Percentiles rank a stretch among this genome's conserved stretches.
Conservation (phyloP, 2,797 vertebrate genomes). For the Cottoperca gobio region DNA sequence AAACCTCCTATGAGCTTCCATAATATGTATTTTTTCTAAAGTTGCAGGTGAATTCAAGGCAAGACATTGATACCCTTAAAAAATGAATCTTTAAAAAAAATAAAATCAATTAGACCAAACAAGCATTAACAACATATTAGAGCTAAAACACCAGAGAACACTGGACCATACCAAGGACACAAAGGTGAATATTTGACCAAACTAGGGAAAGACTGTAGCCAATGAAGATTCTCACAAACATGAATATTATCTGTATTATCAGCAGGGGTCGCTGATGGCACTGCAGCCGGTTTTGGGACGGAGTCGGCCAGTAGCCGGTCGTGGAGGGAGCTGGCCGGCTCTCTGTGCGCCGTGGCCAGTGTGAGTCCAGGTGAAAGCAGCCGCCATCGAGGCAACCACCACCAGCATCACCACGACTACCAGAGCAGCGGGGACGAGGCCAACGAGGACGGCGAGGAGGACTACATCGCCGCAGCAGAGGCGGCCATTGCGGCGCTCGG, state of each 20-base stretch:
- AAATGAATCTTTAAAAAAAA: no score
- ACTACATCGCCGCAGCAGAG: constrained; percentile 77
- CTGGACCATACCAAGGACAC: not conserved
- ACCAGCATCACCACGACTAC: constrained; percentile 79
- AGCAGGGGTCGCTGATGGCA: constrained; percentile 44
- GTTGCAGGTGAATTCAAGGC: no score
- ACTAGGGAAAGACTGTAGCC: not conserved
- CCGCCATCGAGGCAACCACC: constrained; percentile 77
- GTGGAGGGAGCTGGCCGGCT: constrained; percentile 90
- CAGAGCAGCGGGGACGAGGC: constrained; percentile 81
- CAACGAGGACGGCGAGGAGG: constrained; percentile 80
- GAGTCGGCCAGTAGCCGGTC: constrained; percentile 81
- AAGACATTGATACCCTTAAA: no score
- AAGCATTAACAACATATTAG: no score
- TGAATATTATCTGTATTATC: not conserved
- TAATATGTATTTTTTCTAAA: no score
- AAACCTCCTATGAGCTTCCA: no score
- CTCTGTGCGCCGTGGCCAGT: constrained; percentile 91
- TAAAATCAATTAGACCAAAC: no score
- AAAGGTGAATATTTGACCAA: not conserved
- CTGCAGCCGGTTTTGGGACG: constrained; percentile 40
- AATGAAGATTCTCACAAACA: not conserved
- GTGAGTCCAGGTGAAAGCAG: constrained; percentile 89
- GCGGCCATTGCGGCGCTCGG: constrained; percentile 75
- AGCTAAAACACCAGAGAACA: not conserved